These are phyloP conservation scores for Desmophyllum pertusum DNA, from an alignment of 92 coral and sea anemone genomes.

Conservation along the genomic window DNA sequence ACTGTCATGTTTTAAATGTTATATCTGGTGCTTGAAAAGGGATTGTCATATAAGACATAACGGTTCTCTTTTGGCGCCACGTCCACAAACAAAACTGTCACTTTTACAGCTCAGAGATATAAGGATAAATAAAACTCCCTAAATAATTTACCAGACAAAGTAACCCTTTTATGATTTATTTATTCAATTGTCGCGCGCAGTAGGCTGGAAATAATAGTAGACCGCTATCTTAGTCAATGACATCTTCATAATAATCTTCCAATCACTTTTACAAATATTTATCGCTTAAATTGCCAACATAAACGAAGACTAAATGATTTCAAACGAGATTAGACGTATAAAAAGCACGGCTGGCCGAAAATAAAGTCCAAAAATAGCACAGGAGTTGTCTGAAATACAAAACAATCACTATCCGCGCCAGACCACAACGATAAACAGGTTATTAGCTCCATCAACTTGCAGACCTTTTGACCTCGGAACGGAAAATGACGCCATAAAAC, in stretches of 20 bases:
- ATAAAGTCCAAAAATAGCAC: background rate
- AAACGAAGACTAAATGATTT: background rate
- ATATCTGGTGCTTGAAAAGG: too few relatives aligned
- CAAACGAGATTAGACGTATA: background rate
- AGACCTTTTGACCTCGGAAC: constrained; percentile 25
- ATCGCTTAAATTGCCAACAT: background rate
- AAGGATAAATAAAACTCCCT: too few relatives aligned
- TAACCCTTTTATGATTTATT: background rate
- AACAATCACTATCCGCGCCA: background rate
- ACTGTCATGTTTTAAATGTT: too few relatives aligned
- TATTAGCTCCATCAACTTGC: constrained; percentile 7
- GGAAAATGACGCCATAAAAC: background rate
- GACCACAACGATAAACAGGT: background rate
- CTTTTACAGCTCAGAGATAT: too few relatives aligned
- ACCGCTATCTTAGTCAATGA: background rate
- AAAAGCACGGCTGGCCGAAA: background rate
- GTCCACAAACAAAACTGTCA: too few relatives aligned
- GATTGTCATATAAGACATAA: too few relatives aligned
- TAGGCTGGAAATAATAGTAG: background rate
- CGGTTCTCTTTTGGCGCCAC: too few relatives aligned
- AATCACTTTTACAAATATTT: background rate
- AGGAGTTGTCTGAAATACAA: background rate
- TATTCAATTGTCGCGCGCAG: background rate
- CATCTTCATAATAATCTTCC: too few relatives aligned
- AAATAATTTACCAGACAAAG: background rate